Evolutionary conservation across 2,797 vertebrate species (phyloP), one percentile per base, ranked within the genome.

Genomic region (Liparis tanakae): DNA sequence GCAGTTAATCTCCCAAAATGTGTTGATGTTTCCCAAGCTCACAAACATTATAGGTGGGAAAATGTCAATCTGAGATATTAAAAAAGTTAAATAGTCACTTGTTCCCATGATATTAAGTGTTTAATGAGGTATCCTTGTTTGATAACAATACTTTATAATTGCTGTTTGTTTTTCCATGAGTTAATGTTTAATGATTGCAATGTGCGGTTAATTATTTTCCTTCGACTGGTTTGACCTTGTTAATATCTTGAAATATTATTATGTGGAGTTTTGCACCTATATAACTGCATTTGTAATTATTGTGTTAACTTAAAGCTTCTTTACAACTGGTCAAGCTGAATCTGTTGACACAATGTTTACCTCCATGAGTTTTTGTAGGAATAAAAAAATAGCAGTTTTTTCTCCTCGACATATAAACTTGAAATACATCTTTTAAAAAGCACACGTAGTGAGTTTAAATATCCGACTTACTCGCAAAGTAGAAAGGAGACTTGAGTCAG

Each of bases 391-490:
- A 18, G 51, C 39, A 20, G 14, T 70, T 7, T 36, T 1, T 44
- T 25, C 20, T 53, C 6, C 13, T 3, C 34, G 20, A 13, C 20
- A 51, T 51, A 20, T 7, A 6, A 10, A 17, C 46, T 53, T 25
- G 25, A 0, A 36, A 2, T 5, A 68, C 6, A 0, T 6, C 3
- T 58, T 13, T 12, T 0, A 41, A 41, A 67, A 65, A 68, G 5
- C 5, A 58, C 17, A 53, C 2, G 41, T 4, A 8, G 17, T n/a
- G 15, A 18, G 39, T 50, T 43, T 56, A 2, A 65, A 48, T 64
- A 14, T 64, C 71, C 1, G 33, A 83, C 90, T 89, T 90, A 92
- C 91, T 70, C 83, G 46, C 15, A 33, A 43, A 22, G 74, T 30
- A 48, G 83, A 75, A 74, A 34, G 80, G 0, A 51, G 55, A 83